A percentile compares a stretch with the other conserved stretches of the same genome.
Evolutionary conservation across 2,888 invertebrate species (phyloP).

Genomic region (Thymelicus sylvestris): DNA sequence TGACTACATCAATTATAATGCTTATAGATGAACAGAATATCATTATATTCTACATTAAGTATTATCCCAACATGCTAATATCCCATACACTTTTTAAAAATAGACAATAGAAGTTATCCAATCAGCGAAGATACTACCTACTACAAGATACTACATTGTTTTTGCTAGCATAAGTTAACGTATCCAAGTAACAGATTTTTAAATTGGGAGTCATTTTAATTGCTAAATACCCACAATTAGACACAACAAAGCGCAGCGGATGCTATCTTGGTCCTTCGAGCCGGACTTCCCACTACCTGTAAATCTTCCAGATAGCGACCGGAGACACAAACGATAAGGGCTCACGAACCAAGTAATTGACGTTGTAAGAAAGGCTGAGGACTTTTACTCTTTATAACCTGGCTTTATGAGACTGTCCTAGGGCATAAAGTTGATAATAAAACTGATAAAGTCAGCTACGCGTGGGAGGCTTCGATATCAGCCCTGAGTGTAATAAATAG

Average conservation of each 20-base stretch:
- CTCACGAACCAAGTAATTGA: constrained; percentile 76
- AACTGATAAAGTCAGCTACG: constrained; percentile 50
- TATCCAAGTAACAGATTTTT: neutral
- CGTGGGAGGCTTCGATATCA: constrained; percentile 34
- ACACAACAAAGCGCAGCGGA: constrained; percentile 55
- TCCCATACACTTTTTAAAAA: too few species aligned
- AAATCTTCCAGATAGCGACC: constrained; percentile 72
- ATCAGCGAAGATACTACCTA: neutral
- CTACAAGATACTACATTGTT: neutral
- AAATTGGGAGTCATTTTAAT: constrained; percentile 17
- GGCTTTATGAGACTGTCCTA: constrained; percentile 53
- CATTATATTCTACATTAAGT: too few species aligned
- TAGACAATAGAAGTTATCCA: too few species aligned
- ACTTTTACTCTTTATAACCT: constrained; percentile 56
- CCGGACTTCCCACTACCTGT: constrained; percentile 63
- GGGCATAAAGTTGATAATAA: constrained; percentile 58
- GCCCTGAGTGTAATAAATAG: constrained; percentile 25
- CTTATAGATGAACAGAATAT: too few species aligned
- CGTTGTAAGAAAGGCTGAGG: constrained; percentile 70
- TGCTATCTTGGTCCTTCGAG: constrained; percentile 54
- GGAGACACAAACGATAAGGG: constrained; percentile 66
- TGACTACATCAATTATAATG: too few species aligned
- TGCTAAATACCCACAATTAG: constrained; percentile 49
- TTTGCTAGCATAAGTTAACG: neutral
- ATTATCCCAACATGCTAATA: too few species aligned